Conservation (phyloP, 2,113 vertebrate genomes). For the Sardina pilchardus region DNA sequence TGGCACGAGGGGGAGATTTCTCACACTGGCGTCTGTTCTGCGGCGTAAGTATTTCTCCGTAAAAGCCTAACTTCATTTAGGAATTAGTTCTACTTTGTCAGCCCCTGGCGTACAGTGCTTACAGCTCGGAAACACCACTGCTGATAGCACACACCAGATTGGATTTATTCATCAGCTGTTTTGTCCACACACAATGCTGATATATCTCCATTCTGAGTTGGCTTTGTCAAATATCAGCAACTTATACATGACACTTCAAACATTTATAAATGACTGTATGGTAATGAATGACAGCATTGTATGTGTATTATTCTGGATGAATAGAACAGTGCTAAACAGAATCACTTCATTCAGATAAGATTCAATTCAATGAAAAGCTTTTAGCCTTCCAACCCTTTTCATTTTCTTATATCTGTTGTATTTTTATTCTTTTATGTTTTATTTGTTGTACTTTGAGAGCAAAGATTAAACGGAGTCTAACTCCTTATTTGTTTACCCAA, state of each 20-base stretch:
- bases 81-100: slow-evolving; percentile 72
- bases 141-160: slow-evolving; percentile 18
- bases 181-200: neutral
- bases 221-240: neutral
- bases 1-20: slow-evolving; percentile 74
- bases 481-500: no score
- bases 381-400: neutral
- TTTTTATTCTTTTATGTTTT: no score
- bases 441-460: no score
- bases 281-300: neutral
- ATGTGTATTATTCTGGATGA: neutral
- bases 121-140: slow-evolving; percentile 19
- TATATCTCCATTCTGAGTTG: neutral
- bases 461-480: no score
- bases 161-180: neutral
- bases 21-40: slow-evolving; percentile 76
- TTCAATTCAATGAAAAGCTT: neutral
- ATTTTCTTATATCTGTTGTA: no score
- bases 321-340: neutral
- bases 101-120: slow-evolving; percentile 31
- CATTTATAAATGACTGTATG: neutral
- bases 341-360: neutral
- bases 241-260: neutral
- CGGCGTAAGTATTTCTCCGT: slow-evolving; percentile 78
- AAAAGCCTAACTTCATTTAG: slow-evolving; percentile 71